phyloP scores from a whole-genome alignment of 2,888 invertebrate species.

The Drosophila seclusa region DNA sequence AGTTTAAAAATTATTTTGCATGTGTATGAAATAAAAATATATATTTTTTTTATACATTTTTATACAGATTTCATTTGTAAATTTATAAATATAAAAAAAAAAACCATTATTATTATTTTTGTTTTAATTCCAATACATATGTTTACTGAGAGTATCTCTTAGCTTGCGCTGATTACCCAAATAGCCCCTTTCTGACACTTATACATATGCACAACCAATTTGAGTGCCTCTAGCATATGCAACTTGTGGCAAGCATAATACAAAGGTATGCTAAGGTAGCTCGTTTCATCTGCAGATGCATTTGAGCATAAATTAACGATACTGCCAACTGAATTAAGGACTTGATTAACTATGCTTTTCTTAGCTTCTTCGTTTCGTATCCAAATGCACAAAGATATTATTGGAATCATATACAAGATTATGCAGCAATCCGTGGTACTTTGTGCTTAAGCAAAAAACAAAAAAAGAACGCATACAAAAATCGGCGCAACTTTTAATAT shows the following conservation, averaged over 20 bases:
- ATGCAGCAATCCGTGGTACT: constrained; percentile 3
- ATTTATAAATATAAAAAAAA: neutral
- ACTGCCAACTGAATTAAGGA: neutral
- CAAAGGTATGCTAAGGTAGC: neutral
- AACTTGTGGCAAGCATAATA: neutral
- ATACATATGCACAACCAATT: neutral
- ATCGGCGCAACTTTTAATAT: constrained; percentile 55
- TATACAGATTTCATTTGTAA: neutral
- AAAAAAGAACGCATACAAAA: neutral
- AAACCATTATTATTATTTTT: neutral
- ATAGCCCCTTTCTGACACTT: neutral
- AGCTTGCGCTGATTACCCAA: neutral
- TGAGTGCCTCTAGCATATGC: neutral
- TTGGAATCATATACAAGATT: constrained; percentile 6
- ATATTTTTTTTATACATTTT: neutral
- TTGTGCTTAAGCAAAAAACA: neutral
- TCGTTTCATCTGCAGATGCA: neutral
- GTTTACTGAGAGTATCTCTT: neutral
- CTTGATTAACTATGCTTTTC: neutral
- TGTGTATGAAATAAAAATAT: neutral
- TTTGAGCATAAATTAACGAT: neutral
- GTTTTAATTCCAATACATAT: neutral
- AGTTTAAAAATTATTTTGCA: neutral
- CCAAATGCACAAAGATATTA: constrained; percentile 9
- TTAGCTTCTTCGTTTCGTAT: neutral